Conservation (phyloP, 2,888 invertebrate genomes). For the Cetonia aurata region DNA sequence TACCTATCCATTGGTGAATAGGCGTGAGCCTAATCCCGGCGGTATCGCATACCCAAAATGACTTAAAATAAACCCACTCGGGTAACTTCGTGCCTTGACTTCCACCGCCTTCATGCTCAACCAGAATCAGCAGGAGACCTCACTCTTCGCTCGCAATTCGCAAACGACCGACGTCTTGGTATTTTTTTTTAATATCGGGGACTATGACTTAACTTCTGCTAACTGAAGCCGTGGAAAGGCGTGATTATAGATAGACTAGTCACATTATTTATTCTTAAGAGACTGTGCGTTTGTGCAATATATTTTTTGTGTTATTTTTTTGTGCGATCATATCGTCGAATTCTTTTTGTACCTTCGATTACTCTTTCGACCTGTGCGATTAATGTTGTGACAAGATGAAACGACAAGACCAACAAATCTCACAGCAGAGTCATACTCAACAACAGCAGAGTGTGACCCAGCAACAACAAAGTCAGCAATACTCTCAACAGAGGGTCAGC, state of each 20-base stretch:
- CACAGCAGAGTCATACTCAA: constrained; percentile 66
- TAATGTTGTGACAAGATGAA: constrained; percentile 76
- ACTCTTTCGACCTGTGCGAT: constrained; percentile 58
- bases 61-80: constrained; percentile 61
- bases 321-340: constrained; percentile 58
- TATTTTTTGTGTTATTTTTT: constrained; percentile 47
- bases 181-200: constrained; percentile 72
- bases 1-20: constrained; percentile 28
- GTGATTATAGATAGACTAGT: constrained; percentile 59
- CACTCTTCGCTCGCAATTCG: constrained; percentile 92
- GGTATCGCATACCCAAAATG: constrained; percentile 54
- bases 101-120: constrained; percentile 56
- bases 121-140: constrained; percentile 61
- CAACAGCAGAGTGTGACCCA: constrained; percentile 65
- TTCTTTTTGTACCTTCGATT: constrained; percentile 53
- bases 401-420: constrained; percentile 72
- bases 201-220: constrained; percentile 85
- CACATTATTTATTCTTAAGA: constrained; percentile 46
- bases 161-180: constrained; percentile 95
- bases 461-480: constrained; percentile 69
- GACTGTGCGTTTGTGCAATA: constrained; percentile 56
- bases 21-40: constrained; percentile 37
- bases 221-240: constrained; percentile 70
- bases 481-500: constrained; percentile 70
- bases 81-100: constrained; percentile 51